Evolutionary conservation across 2,888 invertebrate genomes (phyloP).

Genomic region (Parnassius apollo): DNA sequence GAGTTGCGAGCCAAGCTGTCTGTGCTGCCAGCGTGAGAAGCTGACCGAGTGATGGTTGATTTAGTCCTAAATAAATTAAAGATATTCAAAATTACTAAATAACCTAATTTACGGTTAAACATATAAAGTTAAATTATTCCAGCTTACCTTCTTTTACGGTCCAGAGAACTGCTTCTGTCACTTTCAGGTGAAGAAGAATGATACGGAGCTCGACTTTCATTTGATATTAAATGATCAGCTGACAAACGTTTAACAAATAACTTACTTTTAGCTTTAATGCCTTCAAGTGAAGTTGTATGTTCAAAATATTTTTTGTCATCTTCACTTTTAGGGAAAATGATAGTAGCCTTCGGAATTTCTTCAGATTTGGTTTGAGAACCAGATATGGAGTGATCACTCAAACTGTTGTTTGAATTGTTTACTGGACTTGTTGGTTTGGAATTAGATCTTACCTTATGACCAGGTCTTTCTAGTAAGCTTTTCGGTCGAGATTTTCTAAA

Average conservation of each 20-base stretch:
- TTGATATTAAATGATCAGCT: conserved; percentile 73
- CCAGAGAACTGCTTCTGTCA: conserved; percentile 73
- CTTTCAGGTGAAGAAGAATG: conserved; percentile 74
- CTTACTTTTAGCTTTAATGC: conserved; percentile 68
- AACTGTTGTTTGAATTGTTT: conserved; percentile 61
- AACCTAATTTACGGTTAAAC: conserved; percentile 2
- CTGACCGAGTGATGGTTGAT: conserved; percentile 67
- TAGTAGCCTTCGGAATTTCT: conserved; percentile 67
- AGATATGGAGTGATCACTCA: conserved; percentile 61
- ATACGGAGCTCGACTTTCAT: conserved; percentile 63
- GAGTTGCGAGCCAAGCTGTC: conserved; percentile 88
- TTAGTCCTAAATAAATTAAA: conserved; percentile 51
- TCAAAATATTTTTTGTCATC: conserved; percentile 68
- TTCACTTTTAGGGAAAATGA: conserved; percentile 67
- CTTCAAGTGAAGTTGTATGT: conserved; percentile 74
- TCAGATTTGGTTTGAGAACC: conserved; percentile 64
- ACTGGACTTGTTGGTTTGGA: conserved; percentile 65
- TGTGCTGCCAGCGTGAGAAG: conserved; percentile 76
- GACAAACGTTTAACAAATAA: conserved; percentile 74
- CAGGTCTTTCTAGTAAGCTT: conserved; percentile 61
- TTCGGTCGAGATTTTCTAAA: conserved; percentile 70
- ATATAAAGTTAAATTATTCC: background rate
- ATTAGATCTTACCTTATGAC: conserved; percentile 52
- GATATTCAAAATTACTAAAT: conserved; percentile 20
- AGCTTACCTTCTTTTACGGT: conserved; percentile 68